phyloP scores from a whole-genome alignment of 2,113 vertebrate species.

The Maylandia zebra region DNA sequence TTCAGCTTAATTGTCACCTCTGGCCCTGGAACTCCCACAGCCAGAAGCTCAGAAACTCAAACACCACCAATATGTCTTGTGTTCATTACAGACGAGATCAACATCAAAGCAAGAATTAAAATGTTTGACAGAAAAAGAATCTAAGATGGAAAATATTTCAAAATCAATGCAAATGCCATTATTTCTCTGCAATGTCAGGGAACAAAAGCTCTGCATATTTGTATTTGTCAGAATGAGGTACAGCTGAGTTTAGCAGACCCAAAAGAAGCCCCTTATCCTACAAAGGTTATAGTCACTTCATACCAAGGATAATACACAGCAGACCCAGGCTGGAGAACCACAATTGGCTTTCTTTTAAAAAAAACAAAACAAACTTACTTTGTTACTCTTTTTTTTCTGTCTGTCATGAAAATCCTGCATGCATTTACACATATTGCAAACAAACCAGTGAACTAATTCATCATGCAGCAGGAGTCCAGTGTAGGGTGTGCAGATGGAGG shows the following conservation, averaged over 20 bases:
- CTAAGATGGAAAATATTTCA: background rate
- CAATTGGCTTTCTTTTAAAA: background rate
- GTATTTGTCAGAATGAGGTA: background rate
- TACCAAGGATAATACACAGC: constrained; percentile 3
- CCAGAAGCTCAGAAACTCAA: background rate
- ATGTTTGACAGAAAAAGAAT: background rate
- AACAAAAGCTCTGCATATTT: background rate
- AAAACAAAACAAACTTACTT: background rate
- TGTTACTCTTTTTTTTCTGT: background rate
- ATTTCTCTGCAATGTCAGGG: background rate
- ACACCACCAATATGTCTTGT: background rate
- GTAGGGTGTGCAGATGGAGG: background rate
- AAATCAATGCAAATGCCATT: background rate
- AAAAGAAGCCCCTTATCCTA: background rate
- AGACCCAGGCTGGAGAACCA: constrained; percentile 14
- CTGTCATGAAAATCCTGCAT: background rate
- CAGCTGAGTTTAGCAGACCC: background rate
- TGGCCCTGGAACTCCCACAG: background rate
- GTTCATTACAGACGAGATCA: background rate
- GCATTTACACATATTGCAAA: background rate
- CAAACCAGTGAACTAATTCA: background rate
- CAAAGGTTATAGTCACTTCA: background rate
- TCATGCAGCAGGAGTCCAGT: background rate
- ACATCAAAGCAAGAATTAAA: background rate
- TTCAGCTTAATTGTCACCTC: constrained; percentile 19